Percentiles rank a stretch among this genome's conserved stretches.
Conservation (phyloP, 1,140 invertebrate genomes). For the Chlorops oryzae region DNA sequence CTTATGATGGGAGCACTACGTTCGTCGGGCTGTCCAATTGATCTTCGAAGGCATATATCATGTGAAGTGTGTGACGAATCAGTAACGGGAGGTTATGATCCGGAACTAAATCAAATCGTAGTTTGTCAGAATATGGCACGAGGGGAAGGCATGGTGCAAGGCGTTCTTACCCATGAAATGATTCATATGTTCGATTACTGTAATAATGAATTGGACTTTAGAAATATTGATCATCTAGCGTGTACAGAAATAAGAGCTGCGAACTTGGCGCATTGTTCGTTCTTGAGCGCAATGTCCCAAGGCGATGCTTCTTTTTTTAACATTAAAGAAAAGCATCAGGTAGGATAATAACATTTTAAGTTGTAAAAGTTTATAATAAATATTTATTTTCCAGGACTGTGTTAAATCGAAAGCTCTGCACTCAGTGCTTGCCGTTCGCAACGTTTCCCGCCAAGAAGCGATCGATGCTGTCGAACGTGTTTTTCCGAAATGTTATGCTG, state of each 20-base stretch:
- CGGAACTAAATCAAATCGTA: slow-evolving; percentile 66
- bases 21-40: slow-evolving; percentile 74
- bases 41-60: slow-evolving; percentile 79
- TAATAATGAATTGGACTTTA: slow-evolving; percentile 79
- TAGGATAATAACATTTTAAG: slow-evolving; percentile 28
- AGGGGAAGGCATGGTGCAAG: slow-evolving; percentile 61
- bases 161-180: slow-evolving; percentile 84
- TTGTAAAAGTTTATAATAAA: background rate
- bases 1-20: slow-evolving; percentile 79
- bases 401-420: slow-evolving; percentile 80
- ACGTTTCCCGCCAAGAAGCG: slow-evolving; percentile 67
- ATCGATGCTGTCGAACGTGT: slow-evolving; percentile 75
- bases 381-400: slow-evolving; percentile 64
- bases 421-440: slow-evolving; percentile 75
- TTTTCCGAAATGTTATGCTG: slow-evolving; percentile 86
- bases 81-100: slow-evolving; percentile 90
- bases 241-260: slow-evolving; percentile 92
- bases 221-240: slow-evolving; percentile 86
- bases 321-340: slow-evolving; percentile 66
- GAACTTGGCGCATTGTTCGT: slow-evolving; percentile 87
- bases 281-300: slow-evolving; percentile 68
- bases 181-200: slow-evolving; percentile 97
- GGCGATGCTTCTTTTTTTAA: slow-evolving; percentile 70
- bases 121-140: slow-evolving; percentile 81
- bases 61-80: slow-evolving; percentile 82